phyloP scores from a whole-genome alignment of 2,888 invertebrate genomes.

The Craniophora ligustri region DNA sequence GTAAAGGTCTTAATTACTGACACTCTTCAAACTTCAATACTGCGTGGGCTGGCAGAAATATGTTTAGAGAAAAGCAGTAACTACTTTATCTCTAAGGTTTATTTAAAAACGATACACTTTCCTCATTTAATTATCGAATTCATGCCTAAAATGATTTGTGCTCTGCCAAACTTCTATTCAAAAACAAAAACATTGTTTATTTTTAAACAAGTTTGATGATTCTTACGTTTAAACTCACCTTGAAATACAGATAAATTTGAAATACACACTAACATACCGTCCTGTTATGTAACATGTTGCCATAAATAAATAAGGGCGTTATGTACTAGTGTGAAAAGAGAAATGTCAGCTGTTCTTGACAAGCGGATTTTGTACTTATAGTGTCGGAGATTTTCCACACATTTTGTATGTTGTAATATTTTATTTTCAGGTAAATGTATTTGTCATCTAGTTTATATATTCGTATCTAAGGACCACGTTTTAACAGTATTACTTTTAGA shows the following conservation, averaged over 20 bases:
- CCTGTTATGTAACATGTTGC: neutral
- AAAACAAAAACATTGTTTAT: neutral
- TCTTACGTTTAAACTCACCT: constrained; percentile 30
- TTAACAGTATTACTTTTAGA: too few species aligned
- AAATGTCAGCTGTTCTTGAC: constrained; percentile 22
- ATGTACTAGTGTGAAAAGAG: constrained; percentile 15
- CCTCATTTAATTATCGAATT: too few species aligned
- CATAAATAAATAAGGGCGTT: neutral
- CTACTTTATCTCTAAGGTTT: too few species aligned
- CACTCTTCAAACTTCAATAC: too few species aligned
- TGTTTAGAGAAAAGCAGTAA: too few species aligned
- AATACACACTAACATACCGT: constrained; percentile 10
- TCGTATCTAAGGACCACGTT: constrained; percentile 2
- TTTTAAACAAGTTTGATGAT: neutral
- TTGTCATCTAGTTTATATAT: neutral
- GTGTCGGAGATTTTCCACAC: constrained; percentile 5
- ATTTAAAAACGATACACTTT: too few species aligned
- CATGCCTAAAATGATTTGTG: too few species aligned
- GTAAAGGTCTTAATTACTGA: too few species aligned
- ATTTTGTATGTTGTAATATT: neutral
- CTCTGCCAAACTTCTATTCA: neutral
- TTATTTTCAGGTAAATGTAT: constrained; percentile 5
- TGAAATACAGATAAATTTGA: constrained; percentile 25
- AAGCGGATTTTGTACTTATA: constrained; percentile 1
- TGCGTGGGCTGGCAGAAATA: too few species aligned